phyloP scores from a whole-genome alignment of 2,113 vertebrate genomes.

The Podarcis muralis region DNA sequence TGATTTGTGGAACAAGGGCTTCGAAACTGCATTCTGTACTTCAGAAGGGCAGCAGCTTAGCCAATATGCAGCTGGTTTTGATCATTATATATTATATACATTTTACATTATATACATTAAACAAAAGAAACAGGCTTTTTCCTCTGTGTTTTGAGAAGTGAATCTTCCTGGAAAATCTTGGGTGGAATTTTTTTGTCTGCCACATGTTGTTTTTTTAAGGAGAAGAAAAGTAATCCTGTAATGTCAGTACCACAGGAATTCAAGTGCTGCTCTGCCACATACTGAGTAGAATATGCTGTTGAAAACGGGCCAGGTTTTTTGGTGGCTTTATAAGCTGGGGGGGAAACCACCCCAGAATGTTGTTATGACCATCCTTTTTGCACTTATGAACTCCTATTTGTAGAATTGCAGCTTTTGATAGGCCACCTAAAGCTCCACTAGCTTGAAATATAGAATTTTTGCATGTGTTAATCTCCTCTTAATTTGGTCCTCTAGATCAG shows the following conservation, averaged over 20 bases:
- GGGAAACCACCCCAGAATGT: slow-evolving; percentile 39
- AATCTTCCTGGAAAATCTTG: slow-evolving; percentile 1
- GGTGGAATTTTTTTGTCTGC: neutral
- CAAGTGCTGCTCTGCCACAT: slow-evolving; percentile 39
- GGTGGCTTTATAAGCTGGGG: slow-evolving; percentile 44
- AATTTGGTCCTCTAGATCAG: neutral
- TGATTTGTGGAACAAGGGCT: neutral
- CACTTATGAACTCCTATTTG: neutral
- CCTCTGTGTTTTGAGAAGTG: neutral
- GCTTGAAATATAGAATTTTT: neutral
- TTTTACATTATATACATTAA: neutral
- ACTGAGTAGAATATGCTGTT: slow-evolving; percentile 55
- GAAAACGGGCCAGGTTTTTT: slow-evolving; percentile 25
- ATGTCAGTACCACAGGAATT: slow-evolving; percentile 49
- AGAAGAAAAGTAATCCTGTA: slow-evolving; percentile 32
- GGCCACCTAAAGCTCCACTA: slow-evolving; percentile 3
- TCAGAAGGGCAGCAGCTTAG: neutral
- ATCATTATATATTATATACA: neutral
- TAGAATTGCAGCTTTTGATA: neutral
- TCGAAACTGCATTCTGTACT: neutral
- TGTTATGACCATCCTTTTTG: slow-evolving; percentile 35
- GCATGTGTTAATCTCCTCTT: neutral
- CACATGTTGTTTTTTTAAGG: slow-evolving; percentile 41
- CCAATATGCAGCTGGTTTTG: neutral
- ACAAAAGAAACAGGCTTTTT: slow-evolving; percentile 11